phyloP scores from a whole-genome alignment of 2,113 vertebrate species.

The Albula goreensis region DNA sequence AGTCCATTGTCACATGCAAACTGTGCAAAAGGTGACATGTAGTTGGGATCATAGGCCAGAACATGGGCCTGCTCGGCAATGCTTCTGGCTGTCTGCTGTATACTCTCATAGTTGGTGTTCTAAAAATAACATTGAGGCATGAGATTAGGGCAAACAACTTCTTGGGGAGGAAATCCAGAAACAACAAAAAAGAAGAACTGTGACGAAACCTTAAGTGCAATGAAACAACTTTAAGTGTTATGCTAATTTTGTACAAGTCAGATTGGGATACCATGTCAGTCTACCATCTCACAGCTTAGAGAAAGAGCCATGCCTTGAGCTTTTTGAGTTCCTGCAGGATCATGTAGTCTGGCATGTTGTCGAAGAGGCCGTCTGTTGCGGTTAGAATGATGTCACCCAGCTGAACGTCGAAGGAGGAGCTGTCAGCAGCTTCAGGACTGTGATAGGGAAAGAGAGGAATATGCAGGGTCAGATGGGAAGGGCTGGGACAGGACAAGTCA shows the following conservation, averaged over 20 bases:
- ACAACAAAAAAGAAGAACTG: not conserved
- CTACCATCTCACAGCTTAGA: not conserved
- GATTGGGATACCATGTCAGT: no score
- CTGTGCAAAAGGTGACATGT: conserved; percentile 99
- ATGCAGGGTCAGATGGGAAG: not conserved
- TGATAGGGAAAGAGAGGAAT: conserved; percentile 32
- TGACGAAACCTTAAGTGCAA: no score
- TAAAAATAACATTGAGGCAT: conserved; percentile 48
- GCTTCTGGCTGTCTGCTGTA: conserved; percentile 93
- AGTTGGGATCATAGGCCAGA: conserved; percentile 96
- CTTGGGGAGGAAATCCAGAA: not conserved
- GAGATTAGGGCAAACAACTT: not conserved
- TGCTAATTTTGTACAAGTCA: not conserved
- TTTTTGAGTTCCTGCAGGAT: conserved; percentile 97
- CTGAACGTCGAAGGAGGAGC: conserved; percentile 93
- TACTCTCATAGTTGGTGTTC: conserved; percentile 94
- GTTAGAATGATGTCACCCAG: conserved; percentile 97
- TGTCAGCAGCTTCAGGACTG: conserved; percentile 95
- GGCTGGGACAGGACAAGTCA: not conserved
- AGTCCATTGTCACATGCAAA: conserved; percentile 97
- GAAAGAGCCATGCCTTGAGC: conserved; percentile 77
- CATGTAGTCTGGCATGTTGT: conserved; percentile 99
- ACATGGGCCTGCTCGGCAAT: conserved; percentile 97
- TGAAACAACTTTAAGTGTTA: not conserved
- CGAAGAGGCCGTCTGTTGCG: conserved; percentile 93